Evolutionary conservation across 2,888 invertebrate genomes (phyloP), one percentile per base, ranked within the genome.

Genomic region (Xestia rhomboidea): DNA sequence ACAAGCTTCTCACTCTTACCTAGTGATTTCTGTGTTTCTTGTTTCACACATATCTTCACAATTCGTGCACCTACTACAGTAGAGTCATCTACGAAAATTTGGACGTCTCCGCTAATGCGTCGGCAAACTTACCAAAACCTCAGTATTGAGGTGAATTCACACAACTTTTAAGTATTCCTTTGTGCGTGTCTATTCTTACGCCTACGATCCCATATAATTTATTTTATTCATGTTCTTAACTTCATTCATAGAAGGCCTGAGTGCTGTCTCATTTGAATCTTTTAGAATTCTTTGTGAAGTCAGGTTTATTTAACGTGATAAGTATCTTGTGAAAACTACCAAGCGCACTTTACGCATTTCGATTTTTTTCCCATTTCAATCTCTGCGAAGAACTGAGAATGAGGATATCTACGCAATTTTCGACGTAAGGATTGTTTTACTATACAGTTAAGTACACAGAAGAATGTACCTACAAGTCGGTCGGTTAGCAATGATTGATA

Each of bases 11-110:
- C 18, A 30, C 30, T 34, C 30, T 30, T 68, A 66, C 21, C 27
- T 18, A 54, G 38, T 18, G n/a, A 41, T 30, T 44, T 72, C 18
- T 62, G 24, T 46, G 49, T 72, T 70, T 62, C n/a, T 67, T 66
- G 49, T 80, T 82, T 73, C 46, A 77, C 76, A 70, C 70, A 38
- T 38, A 34, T 27, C 81, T 76, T 68, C 57, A 74, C 34, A 81
- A 77, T 73, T 77, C 74, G 76, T 85, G 77, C 51, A 69, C 64
- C 30, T 41, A 68, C 73, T 68, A 79, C 15, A 78, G 81, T 62
- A 68, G 46, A 79, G 79, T 71, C 76, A 79, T 78, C 81, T 79
- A 82, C 27, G 30, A 87, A 85, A 87, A 87, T 87, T 87, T 83
- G 70, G 30, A 83, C 49, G 74, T 44, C 49, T 68, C 46, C 68